Base-by-base conservation (phyloP, 2,113 vertebrate genomes). In the Perca fluviatilis region DNA sequence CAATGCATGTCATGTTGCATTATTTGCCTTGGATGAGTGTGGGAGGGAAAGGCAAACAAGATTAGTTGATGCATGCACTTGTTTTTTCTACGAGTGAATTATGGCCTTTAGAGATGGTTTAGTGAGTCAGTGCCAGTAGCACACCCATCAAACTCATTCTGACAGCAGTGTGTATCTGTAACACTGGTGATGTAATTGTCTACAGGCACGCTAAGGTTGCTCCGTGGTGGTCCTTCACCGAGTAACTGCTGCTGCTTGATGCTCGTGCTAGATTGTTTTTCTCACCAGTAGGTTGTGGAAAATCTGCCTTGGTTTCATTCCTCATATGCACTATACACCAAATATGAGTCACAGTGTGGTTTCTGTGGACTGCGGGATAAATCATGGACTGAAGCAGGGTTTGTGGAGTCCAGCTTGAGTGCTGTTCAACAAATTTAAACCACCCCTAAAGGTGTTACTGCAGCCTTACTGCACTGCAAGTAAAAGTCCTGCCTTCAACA, bases 1-100 rank as follows among this genome's bases (percentile, higher is more conserved):
- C 91, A 91, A 90, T 89, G 54, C 84, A 85, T 73, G 88, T 88
- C 92, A 90, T 81, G 86, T 84, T 87, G 82, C 66, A 89, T 92
- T 92, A 85, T 89, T 89, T 91, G 84, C 79, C 63, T 80, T 70
- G 85, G 81, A 86, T 66, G 77, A 80, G 85, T 80, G 90, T 86
- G 88, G 87, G 88, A 56, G 89, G 88, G 82, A 88, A 90, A 91
- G 87, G 79, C 84, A 86, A 93, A 93, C 80, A 78, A 78, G 85
- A 93, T 94, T 91, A 91, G 83, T 81, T 76, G 87, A 86, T 80
- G 79, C 83, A 70, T 87, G 90, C 80, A 36, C 84, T 83, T 88
- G 90, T 87, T 91, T 90, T 43, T 87, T 75, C 79, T 79, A 0
- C 11, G 71, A 86, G 80, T 79, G 79, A 89, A 87, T 83, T 12